Conservation (phyloP, 2,888 invertebrate species). For the Drosophila barbarae region DNA sequence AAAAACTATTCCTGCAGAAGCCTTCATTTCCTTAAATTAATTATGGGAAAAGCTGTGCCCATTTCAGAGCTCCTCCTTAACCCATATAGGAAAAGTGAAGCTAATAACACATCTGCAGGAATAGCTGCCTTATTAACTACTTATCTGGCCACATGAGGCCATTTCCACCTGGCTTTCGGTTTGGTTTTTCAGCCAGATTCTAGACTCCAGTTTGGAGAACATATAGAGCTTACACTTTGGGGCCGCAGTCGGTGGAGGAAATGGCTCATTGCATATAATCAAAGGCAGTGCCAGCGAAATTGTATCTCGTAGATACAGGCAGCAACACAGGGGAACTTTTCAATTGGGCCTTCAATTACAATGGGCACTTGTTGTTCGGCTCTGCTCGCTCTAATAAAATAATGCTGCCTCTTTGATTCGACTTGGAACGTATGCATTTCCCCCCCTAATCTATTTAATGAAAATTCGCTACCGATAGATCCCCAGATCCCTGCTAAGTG, state of each 20-base stretch:
- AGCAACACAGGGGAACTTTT: conserved; percentile 18
- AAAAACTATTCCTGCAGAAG: not conserved
- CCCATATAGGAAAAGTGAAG: not conserved
- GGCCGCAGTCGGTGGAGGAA: conserved; percentile 48
- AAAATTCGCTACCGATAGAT: conserved; percentile 50
- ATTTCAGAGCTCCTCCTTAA: not conserved
- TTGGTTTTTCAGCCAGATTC: not conserved
- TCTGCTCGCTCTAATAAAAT: conserved; percentile 52
- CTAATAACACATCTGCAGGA: not conserved
- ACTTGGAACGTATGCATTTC: conserved; percentile 13
- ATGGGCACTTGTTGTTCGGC: conserved; percentile 58
- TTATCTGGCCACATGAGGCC: conserved; percentile 24
- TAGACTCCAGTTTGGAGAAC: conserved; percentile 12
- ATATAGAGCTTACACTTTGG: conserved; percentile 12
- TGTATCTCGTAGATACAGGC: conserved; percentile 60
- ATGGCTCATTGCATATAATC: conserved; percentile 66
- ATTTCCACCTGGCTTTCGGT: conserved; percentile 11
- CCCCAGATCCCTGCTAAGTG: conserved; percentile 61
- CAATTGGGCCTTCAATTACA: conserved; percentile 57
- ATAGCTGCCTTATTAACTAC: conserved; percentile 13
- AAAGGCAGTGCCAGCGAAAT: conserved; percentile 51
- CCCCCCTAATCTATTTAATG: conserved; percentile 59
- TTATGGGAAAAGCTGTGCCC: not conserved
- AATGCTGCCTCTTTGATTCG: conserved; percentile 50
- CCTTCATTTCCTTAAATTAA: conserved; percentile 2